Base-by-base conservation (phyloP, 2,888 invertebrate genomes). In the Perizoma flavofasciatum region DNA sequence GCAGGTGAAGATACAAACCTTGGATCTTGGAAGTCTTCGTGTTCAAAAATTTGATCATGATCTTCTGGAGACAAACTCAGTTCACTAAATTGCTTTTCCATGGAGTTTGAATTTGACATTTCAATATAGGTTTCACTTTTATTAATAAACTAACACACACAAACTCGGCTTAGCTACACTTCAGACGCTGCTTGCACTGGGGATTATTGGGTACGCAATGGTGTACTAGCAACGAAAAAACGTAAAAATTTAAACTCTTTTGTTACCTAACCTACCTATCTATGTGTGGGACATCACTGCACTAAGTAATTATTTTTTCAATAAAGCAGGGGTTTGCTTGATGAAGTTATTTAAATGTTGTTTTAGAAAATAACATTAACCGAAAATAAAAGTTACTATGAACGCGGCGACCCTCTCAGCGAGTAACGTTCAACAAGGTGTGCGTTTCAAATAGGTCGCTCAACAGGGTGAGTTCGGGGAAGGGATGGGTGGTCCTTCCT, bases 31-130 rank as follows among this genome's bases (percentile, higher is more conserved):
- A 80, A 83, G 73, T 94, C 94, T 71, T 94, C 94, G 66, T 93
- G 94, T 84, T 95, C 95, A 85, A 95, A 95, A 78, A 95, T 94
- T 89, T 95, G 95, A 88, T 95, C 95, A 74, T 95, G 94, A 83
- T 95, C 95, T 82, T 95, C 95, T 82, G 95, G 95, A 66, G 94
- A 94, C 69, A 94, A 87, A 81, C 93, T 94, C 77, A 94, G 92
- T 78, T 95, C 95, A 83, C 94, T 94, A 88, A 95, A 95, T 82
- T 95, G 95, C 83, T 94, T 90, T 72, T 94, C 94, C 92, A 94
- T 87, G 67, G 88, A 89, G 74, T 86, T 90, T 67, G 88, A 89
- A 74, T 86, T 90, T 67, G 88, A 83, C 88, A 89, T 89, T 81
- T 79, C 81, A 83, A 80, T 76, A 32, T 82, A 80, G 75, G 22